A percentile compares a stretch with the other conserved stretches of the same genome.
These are phyloP conservation scores for Accipiter virgatus DNA, from an alignment of 2,113 vertebrate species.

Conservation along the genomic window DNA sequence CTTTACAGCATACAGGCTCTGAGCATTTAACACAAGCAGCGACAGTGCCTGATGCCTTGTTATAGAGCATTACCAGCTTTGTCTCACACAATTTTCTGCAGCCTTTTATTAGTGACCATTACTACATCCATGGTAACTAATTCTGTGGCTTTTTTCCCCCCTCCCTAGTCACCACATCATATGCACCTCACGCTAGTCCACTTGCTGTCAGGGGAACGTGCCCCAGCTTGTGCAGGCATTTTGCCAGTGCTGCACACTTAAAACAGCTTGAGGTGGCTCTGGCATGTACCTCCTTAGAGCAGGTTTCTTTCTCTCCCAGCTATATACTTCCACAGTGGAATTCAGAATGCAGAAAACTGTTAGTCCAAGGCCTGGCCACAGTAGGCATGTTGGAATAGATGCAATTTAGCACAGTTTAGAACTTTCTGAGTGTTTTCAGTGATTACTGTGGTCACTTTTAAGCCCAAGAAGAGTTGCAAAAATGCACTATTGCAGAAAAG, in stretches of 20 bases:
- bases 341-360: neutral
- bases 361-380: neutral
- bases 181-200: neutral
- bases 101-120: neutral
- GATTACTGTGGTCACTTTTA: neutral
- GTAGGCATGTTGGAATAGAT: neutral
- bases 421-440: neutral
- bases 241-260: neutral
- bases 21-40: neutral
- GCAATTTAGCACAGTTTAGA: neutral
- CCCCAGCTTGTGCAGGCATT: neutral
- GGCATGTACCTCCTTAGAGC: neutral
- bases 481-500: neutral
- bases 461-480: neutral
- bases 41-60: neutral
- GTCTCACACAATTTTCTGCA: neutral
- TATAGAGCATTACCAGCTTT: neutral
- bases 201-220: neutral
- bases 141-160: neutral
- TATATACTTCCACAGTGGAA: neutral
- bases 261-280: neutral
- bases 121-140: neutral
- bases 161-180: neutral
- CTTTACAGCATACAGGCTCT: neutral
- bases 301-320: neutral